Percentiles rank a stretch among this genome's conserved stretches.
Conservation (phyloP, 2,888 invertebrate genomes). For the Chrysolina haemoptera region DNA sequence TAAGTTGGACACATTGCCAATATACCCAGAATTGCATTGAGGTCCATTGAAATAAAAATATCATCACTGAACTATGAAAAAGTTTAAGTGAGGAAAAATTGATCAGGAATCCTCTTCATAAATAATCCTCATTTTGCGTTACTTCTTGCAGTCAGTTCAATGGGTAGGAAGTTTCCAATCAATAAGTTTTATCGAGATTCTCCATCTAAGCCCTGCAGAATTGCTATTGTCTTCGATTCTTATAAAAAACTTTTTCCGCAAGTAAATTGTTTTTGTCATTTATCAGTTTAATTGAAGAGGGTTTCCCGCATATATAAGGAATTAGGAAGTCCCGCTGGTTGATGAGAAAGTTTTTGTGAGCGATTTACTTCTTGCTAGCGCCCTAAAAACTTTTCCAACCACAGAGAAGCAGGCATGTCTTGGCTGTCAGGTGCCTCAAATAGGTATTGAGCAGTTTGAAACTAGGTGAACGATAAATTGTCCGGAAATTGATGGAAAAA, state of each 20-base stretch:
- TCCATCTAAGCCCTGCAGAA: not conserved
- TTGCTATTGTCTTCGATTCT: constrained; percentile 29
- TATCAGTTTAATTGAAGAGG: constrained; percentile 38
- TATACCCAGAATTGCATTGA: no score
- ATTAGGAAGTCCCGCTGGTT: constrained; percentile 28
- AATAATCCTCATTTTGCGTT: no score
- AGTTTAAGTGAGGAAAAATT: no score
- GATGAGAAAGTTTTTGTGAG: constrained; percentile 30
- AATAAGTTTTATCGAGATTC: not conserved
- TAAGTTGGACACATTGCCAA: no score
- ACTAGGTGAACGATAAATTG: not conserved
- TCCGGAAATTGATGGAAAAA: not conserved
- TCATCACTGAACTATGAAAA: no score
- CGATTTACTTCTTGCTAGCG: constrained; percentile 20
- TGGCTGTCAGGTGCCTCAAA: not conserved
- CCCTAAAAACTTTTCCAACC: constrained; percentile 24
- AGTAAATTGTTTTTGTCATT: constrained; percentile 36
- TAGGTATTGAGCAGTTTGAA: not conserved
- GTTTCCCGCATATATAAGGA: constrained; percentile 39
- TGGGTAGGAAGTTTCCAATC: constrained; percentile 15
- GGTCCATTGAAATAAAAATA: no score
- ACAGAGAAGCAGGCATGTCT: not conserved
- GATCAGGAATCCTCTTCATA: no score
- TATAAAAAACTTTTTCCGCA: constrained; percentile 19
- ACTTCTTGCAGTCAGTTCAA: not conserved